Base-by-base conservation (phyloP, 2,113 vertebrate species). In the cattle (Bos taurus) region DNA sequence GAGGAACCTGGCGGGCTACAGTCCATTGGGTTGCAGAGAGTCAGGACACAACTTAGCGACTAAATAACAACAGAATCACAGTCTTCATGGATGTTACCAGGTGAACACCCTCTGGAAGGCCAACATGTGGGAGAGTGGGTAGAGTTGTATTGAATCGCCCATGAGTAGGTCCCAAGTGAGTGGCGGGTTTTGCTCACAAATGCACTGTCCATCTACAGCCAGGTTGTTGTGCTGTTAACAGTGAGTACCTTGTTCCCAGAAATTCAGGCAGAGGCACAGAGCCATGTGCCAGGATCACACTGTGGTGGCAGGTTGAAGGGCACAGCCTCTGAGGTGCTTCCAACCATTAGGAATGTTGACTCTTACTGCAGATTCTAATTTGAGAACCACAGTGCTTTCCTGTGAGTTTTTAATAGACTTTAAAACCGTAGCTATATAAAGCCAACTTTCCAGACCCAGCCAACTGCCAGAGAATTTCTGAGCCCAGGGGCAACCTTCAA, bases 241-340 rank as follows among this genome's bases (percentile, higher is more conserved):
- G 54, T 6, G 81, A 56, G 40, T 10, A 30, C 54, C 57, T 60
- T 16, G 4, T 88, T 50, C 64, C 0, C 1, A 9, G 16, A 46
- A 46, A 64, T 33, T 57, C 28, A 6, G n/a, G 30, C 77, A 60
- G 57, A 25, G 23, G 12, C 74, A 12, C 2, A 7, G 57, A 78
- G 26, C 57, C 2, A 0, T 6, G 40, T n/a, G 50, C 59, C 36
- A 25, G 30, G 28, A 36, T 28, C 1, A 0, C 13, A 33, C 19
- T 2, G 0, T 9, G n/a, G 25, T 43, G 78, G 30, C 48, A 50
- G 77, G 48, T 7, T 81, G 71, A 21, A 59, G 4, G 4, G 16
- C 11, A 28, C 5, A 23, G 26, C 23, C 36, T 9, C 30, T 17
- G 16, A 30, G 40, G 30, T 43, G 71, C 84, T 74, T 46, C 59